phyloP scores from a whole-genome alignment of 1,140 invertebrate species.

The Drosophila erecta region DNA sequence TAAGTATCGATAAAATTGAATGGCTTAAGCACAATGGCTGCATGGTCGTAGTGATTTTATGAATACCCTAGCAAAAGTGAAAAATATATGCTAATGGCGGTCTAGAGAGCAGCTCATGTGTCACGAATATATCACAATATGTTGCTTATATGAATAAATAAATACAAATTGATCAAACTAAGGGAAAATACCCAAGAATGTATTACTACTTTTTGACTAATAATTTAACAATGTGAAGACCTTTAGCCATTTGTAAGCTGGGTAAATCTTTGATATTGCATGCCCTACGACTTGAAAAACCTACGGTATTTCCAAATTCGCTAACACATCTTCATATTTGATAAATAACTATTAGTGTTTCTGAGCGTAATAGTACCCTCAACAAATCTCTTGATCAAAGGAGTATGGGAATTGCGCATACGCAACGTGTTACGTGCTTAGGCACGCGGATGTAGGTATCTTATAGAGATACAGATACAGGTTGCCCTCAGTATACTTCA shows the following conservation, averaged over 20 bases:
- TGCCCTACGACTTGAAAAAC: too few relatives aligned
- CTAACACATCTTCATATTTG: neutral
- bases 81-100: constrained; percentile 18
- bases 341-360: neutral
- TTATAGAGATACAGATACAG: constrained; percentile 7
- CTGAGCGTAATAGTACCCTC: neutral
- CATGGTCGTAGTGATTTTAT: constrained; percentile 41
- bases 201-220: too few relatives aligned
- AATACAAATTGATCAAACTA: neutral
- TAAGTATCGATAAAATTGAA: constrained; percentile 76
- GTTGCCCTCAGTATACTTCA: constrained; percentile 13
- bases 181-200: too few relatives aligned
- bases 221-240: too few relatives aligned
- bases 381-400: constrained; percentile 7
- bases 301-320: neutral
- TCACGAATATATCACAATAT: neutral
- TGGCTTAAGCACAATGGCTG: constrained; percentile 41
- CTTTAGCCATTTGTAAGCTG: too few relatives aligned
- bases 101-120: neutral
- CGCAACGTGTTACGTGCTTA: constrained; percentile 34
- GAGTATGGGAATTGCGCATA: constrained; percentile 54
- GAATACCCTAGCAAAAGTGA: constrained; percentile 45
- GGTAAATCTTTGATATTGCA: neutral
- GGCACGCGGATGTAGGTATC: constrained; percentile 38
- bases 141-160: too few relatives aligned